These are phyloP conservation scores for Coryphaenoides rupestris DNA, from an alignment of 2,113 vertebrate genomes.

Conservation along the genomic window DNA sequence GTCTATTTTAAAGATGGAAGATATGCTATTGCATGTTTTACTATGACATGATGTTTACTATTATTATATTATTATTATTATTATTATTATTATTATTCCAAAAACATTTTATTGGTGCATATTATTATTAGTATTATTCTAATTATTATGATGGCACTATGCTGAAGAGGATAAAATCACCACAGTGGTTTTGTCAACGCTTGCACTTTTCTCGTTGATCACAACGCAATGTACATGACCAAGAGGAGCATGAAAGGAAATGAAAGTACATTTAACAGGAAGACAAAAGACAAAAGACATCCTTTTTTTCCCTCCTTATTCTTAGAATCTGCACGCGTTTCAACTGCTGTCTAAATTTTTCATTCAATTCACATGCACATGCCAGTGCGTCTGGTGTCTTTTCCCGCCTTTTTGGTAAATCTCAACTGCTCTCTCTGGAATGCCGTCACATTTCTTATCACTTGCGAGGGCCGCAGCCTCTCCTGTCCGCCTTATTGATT, in stretches of 20 bases:
- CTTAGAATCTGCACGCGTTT: background rate
- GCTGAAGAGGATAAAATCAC: no score
- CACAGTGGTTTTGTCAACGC: background rate
- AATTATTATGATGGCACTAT: no score
- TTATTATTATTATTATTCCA: no score
- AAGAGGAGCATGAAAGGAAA: background rate
- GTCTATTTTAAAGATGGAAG: no score
- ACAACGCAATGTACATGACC: background rate
- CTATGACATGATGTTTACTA: no score
- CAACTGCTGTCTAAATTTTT: no score
- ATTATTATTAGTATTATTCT: no score
- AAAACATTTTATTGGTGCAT: no score
- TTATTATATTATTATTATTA: no score
- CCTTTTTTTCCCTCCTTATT: background rate
- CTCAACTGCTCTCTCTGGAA: constrained; percentile 28
- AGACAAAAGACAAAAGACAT: background rate
- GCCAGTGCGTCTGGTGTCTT: background rate
- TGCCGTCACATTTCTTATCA: constrained; percentile 42
- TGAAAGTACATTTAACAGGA: background rate
- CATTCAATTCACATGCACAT: background rate
- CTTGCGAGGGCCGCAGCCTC: constrained; percentile 8
- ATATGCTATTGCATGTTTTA: no score
- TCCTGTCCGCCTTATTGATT: constrained; percentile 41
- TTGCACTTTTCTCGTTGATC: background rate
- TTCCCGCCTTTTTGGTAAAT: background rate